Conservation (phyloP, 2,888 invertebrate genomes). For the Volucella inanis region DNA sequence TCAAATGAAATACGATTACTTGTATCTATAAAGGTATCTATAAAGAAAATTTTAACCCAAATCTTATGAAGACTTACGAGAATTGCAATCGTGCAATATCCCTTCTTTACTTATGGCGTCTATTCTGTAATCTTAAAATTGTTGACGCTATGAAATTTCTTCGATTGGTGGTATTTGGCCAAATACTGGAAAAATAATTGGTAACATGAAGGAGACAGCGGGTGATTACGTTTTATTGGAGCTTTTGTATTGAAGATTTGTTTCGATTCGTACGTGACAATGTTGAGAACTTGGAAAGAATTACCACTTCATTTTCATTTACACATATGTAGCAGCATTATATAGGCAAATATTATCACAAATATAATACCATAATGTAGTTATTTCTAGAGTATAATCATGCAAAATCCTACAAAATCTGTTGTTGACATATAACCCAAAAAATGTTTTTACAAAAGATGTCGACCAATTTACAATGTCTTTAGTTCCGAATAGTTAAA, state of each 20-base stretch:
- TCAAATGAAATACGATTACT: constrained; percentile 11
- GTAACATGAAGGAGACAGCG: constrained; percentile 31
- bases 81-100: constrained; percentile 43
- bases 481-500: not conserved
- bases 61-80: constrained; percentile 54
- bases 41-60: constrained; percentile 47
- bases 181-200: constrained; percentile 29
- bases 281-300: constrained; percentile 27
- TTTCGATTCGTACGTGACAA: constrained; percentile 57
- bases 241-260: constrained; percentile 40
- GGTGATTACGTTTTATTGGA: constrained; percentile 52
- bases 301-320: not conserved
- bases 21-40: not conserved
- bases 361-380: too few relatives aligned
- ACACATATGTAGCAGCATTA: not conserved
- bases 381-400: constrained; percentile 30
- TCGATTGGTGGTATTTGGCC: constrained; percentile 1
- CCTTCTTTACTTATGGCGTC: constrained; percentile 28
- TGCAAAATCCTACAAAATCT: constrained; percentile 47
- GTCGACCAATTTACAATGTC: not conserved
- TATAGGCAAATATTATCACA: too few relatives aligned
- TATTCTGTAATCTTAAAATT: constrained; percentile 8
- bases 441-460: constrained; percentile 40
- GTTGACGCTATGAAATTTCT: not conserved
- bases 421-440: constrained; percentile 61